A percentile compares a stretch with the other conserved stretches of the same genome.
These are phyloP conservation scores for Notechis scutatus DNA, from an alignment of 2,113 vertebrate genomes.

Conservation along the genomic window DNA sequence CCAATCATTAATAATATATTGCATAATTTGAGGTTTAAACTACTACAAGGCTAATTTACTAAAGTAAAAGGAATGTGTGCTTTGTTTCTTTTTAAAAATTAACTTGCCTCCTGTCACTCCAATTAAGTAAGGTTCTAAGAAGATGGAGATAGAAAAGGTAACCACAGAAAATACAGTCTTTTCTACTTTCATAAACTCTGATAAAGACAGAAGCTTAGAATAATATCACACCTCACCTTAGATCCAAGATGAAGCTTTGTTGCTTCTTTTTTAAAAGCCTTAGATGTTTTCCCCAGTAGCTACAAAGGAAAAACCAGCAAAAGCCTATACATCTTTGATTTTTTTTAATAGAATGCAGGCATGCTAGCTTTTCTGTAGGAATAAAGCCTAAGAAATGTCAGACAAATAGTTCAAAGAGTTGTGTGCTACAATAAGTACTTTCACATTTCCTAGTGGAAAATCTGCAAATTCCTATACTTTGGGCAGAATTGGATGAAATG, in stretches of 20 bases:
- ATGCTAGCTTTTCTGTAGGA: neutral
- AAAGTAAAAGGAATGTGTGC: neutral
- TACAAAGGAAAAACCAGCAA: neutral
- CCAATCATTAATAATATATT: neutral
- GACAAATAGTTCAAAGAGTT: neutral
- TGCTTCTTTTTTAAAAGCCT: neutral
- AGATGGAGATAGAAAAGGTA: neutral
- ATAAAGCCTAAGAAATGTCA: neutral
- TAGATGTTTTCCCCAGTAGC: neutral
- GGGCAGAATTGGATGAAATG: neutral
- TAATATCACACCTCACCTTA: neutral
- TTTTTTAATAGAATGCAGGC: neutral
- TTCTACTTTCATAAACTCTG: neutral
- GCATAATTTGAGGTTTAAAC: neutral
- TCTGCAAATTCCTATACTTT: neutral
- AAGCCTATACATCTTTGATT: neutral
- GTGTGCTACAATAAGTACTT: neutral
- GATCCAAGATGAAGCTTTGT: neutral
- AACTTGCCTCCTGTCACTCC: neutral
- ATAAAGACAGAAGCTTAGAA: neutral
- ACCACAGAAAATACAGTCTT: neutral
- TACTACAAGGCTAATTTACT: neutral
- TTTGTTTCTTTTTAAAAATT: neutral
- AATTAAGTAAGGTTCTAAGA: neutral
- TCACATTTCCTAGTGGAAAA: neutral